Conservation (phyloP, 1,140 invertebrate genomes). For the Nylanderia fulva region DNA sequence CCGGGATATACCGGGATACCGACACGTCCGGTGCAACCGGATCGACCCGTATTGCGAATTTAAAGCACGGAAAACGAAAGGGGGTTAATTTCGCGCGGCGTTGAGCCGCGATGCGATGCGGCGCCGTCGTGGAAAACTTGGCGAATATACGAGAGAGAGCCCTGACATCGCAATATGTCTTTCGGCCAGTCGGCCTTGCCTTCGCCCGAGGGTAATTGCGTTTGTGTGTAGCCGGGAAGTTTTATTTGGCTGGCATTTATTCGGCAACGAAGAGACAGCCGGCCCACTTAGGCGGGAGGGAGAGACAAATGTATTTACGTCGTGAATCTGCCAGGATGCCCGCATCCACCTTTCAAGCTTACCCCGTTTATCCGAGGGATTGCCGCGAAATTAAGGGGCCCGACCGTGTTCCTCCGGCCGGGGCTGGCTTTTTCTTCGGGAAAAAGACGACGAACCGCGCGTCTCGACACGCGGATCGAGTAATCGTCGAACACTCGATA, state of each 20-base stretch:
- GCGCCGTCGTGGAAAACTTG: constrained; percentile 44
- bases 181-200: constrained; percentile 64
- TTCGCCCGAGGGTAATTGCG: constrained; percentile 75
- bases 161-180: constrained; percentile 73
- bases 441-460: constrained; percentile 14
- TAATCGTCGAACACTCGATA: constrained; percentile 48
- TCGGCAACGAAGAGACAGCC: constrained; percentile 78
- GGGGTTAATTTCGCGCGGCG: constrained; percentile 64
- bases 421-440: constrained; percentile 19
- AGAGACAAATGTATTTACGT: constrained; percentile 79
- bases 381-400: constrained; percentile 70
- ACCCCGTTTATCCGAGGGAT: constrained; percentile 73
- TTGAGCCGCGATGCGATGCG: constrained; percentile 55
- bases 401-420: constrained; percentile 25
- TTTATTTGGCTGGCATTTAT: constrained; percentile 80
- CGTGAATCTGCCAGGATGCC: constrained; percentile 75
- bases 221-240: constrained; percentile 79
- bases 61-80: constrained; percentile 54
- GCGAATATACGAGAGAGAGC: constrained; percentile 46
- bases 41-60: constrained; percentile 53
- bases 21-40: constrained; percentile 35
- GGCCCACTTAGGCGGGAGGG: constrained; percentile 75
- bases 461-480: constrained; percentile 34
- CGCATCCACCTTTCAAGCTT: constrained; percentile 75
- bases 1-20: no score